Percentiles rank a stretch among this genome's conserved stretches.
Evolutionary conservation across 2,113 vertebrate genomes (phyloP).

Genomic region (Ceyx margarethae): DNA sequence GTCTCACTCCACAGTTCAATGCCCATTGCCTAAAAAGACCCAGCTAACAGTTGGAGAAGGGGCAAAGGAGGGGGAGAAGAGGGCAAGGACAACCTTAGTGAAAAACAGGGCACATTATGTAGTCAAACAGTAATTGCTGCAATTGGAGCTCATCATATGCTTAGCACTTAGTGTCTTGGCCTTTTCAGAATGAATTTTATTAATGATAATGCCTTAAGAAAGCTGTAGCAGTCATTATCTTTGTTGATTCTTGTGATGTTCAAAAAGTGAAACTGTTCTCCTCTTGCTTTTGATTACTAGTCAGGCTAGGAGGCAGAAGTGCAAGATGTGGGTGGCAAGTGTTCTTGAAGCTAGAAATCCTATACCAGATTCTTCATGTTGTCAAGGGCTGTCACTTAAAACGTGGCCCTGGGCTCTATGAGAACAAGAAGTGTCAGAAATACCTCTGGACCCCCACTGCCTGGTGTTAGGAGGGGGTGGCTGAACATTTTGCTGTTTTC

Average conservation of each 20-base stretch:
- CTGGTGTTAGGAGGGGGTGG: not conserved
- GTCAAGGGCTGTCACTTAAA: not conserved
- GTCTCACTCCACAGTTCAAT: not conserved
- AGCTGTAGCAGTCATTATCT: not conserved
- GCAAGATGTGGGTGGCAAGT: not conserved
- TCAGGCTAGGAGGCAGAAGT: not conserved
- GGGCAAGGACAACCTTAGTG: constrained; percentile 7
- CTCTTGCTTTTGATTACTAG: not conserved
- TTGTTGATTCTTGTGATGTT: not conserved
- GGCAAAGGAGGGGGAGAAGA: not conserved
- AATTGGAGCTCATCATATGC: constrained; percentile 53
- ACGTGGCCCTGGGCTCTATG: not conserved
- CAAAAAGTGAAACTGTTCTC: not conserved
- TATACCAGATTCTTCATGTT: not conserved
- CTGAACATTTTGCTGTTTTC: not conserved
- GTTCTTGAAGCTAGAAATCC: not conserved
- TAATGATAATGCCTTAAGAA: constrained; percentile 27
- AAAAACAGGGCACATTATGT: not conserved
- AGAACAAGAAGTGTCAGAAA: not conserved
- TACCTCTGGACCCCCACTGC: not conserved
- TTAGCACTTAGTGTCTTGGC: constrained; percentile 35
- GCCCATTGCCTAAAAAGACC: not conserved
- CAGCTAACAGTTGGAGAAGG: not conserved
- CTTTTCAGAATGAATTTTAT: constrained; percentile 46
- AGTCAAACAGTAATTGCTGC: constrained; percentile 47